A percentile compares a stretch with the other conserved stretches of the same genome.
phyloP scores from a whole-genome alignment of 2,888 invertebrate genomes.

The Macroteleia sp. region DNA sequence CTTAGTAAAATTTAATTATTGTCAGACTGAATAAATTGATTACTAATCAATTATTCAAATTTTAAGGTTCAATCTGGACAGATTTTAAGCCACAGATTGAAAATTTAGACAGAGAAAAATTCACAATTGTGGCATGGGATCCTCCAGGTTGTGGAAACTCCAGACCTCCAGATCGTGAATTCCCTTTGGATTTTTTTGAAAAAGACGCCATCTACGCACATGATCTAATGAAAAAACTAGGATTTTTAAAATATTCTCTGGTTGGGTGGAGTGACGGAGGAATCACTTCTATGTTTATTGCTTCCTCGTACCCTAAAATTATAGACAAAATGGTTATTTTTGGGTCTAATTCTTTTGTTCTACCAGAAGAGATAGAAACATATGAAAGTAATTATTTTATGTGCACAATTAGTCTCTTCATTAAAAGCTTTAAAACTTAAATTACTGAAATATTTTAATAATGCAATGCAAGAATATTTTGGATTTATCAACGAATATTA shows the following conservation, averaged over 20 bases:
- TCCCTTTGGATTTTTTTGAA: constrained; percentile 88
- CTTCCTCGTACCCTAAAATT: constrained; percentile 88
- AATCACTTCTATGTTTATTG: constrained; percentile 90
- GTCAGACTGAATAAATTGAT: too few species aligned
- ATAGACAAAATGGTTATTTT: constrained; percentile 90
- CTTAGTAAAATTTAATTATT: too few species aligned
- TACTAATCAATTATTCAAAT: too few species aligned
- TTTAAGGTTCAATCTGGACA: constrained; percentile 89
- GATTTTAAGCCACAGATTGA: constrained; percentile 92
- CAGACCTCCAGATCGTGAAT: constrained; percentile 90
- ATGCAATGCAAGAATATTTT: too few species aligned
- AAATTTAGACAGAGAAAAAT: constrained; percentile 86
- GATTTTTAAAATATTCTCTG: constrained; percentile 89
- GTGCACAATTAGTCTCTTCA: too few species aligned
- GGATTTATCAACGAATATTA: too few species aligned
- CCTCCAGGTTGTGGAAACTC: constrained; percentile 95
- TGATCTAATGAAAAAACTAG: constrained; percentile 89
- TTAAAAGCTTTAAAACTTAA: too few species aligned
- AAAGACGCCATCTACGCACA: constrained; percentile 90
- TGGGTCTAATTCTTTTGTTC: constrained; percentile 91
- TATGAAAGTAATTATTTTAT: constrained; percentile 86
- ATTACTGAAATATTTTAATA: neutral
- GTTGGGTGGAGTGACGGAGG: constrained; percentile 97
- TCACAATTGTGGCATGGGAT: constrained; percentile 91
- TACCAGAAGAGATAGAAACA: constrained; percentile 87